phyloP scores from a whole-genome alignment of 2,113 vertebrate species.

The Ailuropoda melanoleuca region DNA sequence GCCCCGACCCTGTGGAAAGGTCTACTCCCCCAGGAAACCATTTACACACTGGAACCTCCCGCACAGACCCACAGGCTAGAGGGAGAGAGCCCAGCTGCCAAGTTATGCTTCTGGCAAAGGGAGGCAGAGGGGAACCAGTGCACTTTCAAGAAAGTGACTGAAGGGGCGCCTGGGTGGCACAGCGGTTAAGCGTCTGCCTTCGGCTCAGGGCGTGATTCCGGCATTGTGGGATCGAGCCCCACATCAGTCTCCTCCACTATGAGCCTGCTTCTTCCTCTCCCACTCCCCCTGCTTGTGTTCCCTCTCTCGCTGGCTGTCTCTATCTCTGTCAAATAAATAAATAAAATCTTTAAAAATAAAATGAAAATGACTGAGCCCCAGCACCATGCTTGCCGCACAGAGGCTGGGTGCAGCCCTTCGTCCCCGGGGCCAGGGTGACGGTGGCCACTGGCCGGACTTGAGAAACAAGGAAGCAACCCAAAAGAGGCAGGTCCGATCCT shows the following conservation, averaged over 20 bases:
- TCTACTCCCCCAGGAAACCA: background rate
- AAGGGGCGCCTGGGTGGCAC: too few species aligned
- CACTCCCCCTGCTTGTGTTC: too few species aligned
- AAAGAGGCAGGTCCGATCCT: background rate
- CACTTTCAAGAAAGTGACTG: background rate
- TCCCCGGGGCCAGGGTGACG: background rate
- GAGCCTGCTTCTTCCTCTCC: too few species aligned
- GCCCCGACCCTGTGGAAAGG: background rate
- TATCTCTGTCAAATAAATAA: too few species aligned
- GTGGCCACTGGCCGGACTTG: background rate
- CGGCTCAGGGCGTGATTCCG: too few species aligned
- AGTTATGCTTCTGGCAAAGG: background rate
- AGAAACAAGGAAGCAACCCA: background rate
- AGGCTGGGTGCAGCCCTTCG: background rate
- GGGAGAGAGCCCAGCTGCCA: background rate
- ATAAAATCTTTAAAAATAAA: too few species aligned
- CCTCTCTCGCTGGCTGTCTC: too few species aligned
- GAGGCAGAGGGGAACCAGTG: background rate
- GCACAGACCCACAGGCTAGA: background rate
- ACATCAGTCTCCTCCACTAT: too few species aligned
- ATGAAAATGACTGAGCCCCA: background rate
- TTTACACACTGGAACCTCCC: background rate
- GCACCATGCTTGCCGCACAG: background rate
- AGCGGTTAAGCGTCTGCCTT: too few species aligned
- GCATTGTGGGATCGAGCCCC: too few species aligned